A percentile compares a stretch with the other conserved stretches of the same genome.
These are phyloP conservation scores for Delichon dasypus DNA, from an alignment of 2,797 vertebrate genomes.

Conservation along the genomic window DNA sequence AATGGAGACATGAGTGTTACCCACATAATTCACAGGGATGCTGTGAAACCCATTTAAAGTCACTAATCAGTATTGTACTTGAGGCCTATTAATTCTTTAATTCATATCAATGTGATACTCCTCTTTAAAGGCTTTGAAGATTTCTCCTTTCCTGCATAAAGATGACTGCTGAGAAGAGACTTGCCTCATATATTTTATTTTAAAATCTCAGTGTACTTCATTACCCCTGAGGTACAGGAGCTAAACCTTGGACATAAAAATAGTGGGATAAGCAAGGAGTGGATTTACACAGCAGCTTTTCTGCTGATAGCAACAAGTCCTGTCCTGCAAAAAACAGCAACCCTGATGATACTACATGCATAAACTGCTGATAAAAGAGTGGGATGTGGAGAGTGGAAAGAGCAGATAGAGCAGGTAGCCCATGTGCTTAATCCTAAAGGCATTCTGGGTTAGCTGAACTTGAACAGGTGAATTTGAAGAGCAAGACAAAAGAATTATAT, in stretches of 20 bases:
- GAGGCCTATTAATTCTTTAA: background rate
- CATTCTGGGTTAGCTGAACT: background rate
- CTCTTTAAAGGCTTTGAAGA: background rate
- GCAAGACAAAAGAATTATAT: background rate
- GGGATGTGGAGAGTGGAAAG: background rate
- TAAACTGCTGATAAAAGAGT: background rate
- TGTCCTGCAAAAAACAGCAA: background rate
- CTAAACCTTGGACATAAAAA: background rate
- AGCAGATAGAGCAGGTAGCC: background rate
- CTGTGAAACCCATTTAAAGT: background rate
- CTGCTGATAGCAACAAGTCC: background rate
- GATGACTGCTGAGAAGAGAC: background rate
- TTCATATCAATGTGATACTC: background rate
- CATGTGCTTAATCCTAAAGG: background rate
- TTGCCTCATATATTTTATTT: background rate
- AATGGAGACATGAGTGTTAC: background rate
- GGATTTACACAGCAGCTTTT: background rate
- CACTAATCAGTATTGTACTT: background rate
- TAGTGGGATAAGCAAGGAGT: background rate
- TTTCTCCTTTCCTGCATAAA: background rate
- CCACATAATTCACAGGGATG: background rate
- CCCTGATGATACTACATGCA: rapidly evolving
- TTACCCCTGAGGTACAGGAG: background rate
- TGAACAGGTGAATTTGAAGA: background rate
- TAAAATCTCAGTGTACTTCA: background rate